These are phyloP conservation scores for Eristalis tenax DNA, from an alignment of 2,888 invertebrate genomes.

Conservation along the genomic window DNA sequence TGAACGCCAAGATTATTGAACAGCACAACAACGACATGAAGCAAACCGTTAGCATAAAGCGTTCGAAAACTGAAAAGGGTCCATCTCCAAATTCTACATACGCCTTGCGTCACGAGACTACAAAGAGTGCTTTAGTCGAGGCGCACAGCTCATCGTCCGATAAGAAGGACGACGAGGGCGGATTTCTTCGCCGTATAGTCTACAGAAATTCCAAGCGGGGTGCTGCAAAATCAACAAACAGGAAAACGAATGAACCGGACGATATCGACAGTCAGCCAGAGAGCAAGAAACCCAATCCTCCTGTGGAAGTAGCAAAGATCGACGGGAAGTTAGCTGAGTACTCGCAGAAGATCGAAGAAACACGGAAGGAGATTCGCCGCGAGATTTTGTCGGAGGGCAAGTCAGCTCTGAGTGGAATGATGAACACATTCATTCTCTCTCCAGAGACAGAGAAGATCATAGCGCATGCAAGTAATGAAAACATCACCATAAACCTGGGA, in stretches of 20 bases:
- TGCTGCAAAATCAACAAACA: conserved; percentile 82
- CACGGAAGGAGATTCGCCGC: conserved; percentile 80
- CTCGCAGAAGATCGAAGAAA: conserved; percentile 77
- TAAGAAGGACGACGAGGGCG: conserved; percentile 82
- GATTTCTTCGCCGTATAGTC: conserved; percentile 86
- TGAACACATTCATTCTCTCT: conserved; percentile 75
- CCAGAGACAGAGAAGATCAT: conserved; percentile 76
- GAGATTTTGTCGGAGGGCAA: conserved; percentile 83
- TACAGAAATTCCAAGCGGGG: conserved; percentile 88
- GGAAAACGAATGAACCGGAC: conserved; percentile 70
- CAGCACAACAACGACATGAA: conserved; percentile 72
- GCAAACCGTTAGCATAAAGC: conserved; percentile 63
- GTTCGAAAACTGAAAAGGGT: conserved; percentile 72
- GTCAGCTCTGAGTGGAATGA: conserved; percentile 79
- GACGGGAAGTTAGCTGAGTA: conserved; percentile 70
- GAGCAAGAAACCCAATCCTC: conserved; percentile 46
- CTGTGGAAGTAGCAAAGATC: conserved; percentile 25
- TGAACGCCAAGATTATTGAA: conserved; percentile 76
- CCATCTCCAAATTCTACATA: conserved; percentile 53
- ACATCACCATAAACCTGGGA: conserved; percentile 72
- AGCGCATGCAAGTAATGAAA: conserved; percentile 82
- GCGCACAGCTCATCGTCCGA: conserved; percentile 73
- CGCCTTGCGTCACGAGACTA: conserved; percentile 51
- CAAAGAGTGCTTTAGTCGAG: conserved; percentile 59
- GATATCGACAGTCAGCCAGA: conserved; percentile 67